Base-by-base conservation (phyloP, 2,113 vertebrate genomes). In the Saguinus imperator region DNA sequence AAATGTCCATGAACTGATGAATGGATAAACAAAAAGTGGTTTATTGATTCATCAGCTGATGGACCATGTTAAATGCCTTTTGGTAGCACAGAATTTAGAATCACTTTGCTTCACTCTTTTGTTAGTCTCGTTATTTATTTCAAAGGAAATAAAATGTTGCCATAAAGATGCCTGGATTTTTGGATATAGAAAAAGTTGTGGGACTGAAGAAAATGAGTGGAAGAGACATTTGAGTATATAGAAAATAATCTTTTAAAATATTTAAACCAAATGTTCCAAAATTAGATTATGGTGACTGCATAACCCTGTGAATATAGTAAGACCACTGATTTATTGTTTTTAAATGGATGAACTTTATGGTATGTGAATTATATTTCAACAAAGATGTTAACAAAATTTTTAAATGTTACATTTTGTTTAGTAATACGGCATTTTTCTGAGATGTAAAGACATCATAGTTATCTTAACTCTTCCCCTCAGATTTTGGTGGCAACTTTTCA, bases 401-500 rank as follows among this genome's bases (percentile, higher is more conserved):
- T 4, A 76, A 93, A 92, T 57, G 29, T 64, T 75, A 52, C 45
- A 29, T 76, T 40, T n/a, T 90, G 32, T 81, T 89, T 64, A 64
- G 37, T 76, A 87, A 76, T 61, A 94, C 85, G 43, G 45, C 66
- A 16, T 40, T 91, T 93, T 91, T 94, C 87, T 81, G 48, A 82
- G 18, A 75, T 82, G 23, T 80, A 91, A 81, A 88, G 83, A 87
- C 16, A 90, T 37, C 35, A 40, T 23, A 48, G 81, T 84, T 85
- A 55, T 79, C 5, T 50, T 88, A 94, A 91, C 13, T 80, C 64
- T 95, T 97, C 12, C 43, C 17, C 35, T 40, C 73, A 58, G 25
- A 91, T 84, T 93, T 52, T 45, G 55, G 90, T 40, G 84, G 40
- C 40, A 88, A 93, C 75, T 21, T 86, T 96, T 95, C 29, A 89